Evolutionary conservation across 1,140 invertebrate species (phyloP), one percentile per base, ranked within the genome.

Genomic region (Drosophila tani): DNA sequence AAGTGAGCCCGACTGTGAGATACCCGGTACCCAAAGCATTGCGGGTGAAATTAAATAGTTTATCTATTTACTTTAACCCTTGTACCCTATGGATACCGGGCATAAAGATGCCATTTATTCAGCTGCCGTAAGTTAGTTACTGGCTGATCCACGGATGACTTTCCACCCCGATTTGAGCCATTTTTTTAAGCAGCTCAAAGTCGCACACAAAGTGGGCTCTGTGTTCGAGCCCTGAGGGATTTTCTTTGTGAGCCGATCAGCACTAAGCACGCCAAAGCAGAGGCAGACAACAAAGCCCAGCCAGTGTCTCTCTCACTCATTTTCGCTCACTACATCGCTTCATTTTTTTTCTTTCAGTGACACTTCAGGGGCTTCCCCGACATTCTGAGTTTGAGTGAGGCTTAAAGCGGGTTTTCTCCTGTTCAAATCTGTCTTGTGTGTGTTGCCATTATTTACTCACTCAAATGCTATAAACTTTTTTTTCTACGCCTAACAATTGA

Each of bases 401-500:
- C 74, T 78, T 59, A 46, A 62, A 78, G 64, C 75, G 56, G 74
- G 74, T 78, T 78, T 55, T 40, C 35, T 41, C 24, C 41, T 38
- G 51, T 43, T 59, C 53, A 85, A 78, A 85, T 81, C 78, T 66
- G 41, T 81, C 77, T 66, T 35, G 40, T 62, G 40, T 62, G 60
- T 55, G 79, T 64, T 69, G 78, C 82, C 67, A 81, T 78, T 71
- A 77, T 67, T 83, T 77, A 83, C 77, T 88, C 84, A 87, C 84
- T 88, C 84, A 70, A 87, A 83, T 80, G 80, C 55, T 81, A 75
- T 81, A 84, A 88, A 88, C 81, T 87, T 88, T 77, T 87, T 83
- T 85, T 75, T 85, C 71, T 83, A 76, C 84, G 83, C 81, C 88
- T 84, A 88, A 88, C 84, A 87, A 87, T 87, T 87, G 87, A 87